Conservation (phyloP, 2,888 invertebrate genomes). For the Pantelozetes paolii region DNA sequence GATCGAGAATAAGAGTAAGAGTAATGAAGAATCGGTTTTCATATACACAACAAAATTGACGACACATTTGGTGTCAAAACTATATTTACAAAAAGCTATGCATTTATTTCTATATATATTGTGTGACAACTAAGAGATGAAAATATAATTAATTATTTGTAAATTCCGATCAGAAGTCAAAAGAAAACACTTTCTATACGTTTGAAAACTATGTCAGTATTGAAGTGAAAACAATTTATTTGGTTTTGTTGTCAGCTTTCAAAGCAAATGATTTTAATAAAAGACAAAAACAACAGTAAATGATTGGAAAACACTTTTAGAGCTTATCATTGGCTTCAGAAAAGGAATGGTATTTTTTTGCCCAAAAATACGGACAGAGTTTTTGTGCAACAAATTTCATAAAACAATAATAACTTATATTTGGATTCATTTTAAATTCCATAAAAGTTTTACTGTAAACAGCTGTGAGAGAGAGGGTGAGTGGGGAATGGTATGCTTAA, state of each 20-base stretch:
- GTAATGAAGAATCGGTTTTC: conserved; percentile 10
- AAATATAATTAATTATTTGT: conserved; percentile 4
- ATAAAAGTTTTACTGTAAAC: conserved; percentile 31
- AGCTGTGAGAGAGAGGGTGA: conserved; percentile 19
- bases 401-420: conserved; percentile 14
- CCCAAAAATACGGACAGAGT: conserved; percentile 8
- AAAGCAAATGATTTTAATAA: conserved; percentile 16
- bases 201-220: conserved; percentile 2
- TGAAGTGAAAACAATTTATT: conserved; percentile 14
- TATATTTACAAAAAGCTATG: neutral
- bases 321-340: neutral
- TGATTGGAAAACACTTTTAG: neutral
- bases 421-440: conserved; percentile 31
- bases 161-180: conserved; percentile 6
- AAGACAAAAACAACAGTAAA: conserved; percentile 1
- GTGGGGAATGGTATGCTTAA: conserved; percentile 17
- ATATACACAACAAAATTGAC: neutral
- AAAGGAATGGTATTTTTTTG: conserved; percentile 1
- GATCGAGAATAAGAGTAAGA: neutral
- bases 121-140: conserved; percentile 5
- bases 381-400: conserved; percentile 29
- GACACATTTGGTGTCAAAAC: conserved; percentile 27
- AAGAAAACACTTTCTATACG: neutral
- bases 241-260: neutral
- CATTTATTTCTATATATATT: neutral